Evolutionary conservation across 2,888 invertebrate species (phyloP), one percentile per base, ranked within the genome.

Genomic region (Zeuzera pyrina): DNA sequence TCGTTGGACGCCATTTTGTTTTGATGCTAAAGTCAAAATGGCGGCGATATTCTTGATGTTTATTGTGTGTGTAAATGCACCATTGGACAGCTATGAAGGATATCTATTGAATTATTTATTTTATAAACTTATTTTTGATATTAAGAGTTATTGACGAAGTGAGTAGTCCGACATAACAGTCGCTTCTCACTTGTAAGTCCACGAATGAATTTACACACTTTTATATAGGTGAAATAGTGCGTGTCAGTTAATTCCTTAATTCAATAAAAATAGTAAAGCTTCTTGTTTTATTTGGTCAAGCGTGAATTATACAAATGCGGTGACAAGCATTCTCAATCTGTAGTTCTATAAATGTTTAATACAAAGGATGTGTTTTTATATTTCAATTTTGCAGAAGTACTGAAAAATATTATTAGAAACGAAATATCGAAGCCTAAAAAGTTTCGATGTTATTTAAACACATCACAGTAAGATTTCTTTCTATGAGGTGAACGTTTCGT

Each of bases 241-340:
- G 81, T 84, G 84, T 40, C 64, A 33, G 64, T 64, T 84, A 84
- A 84, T 79, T 74, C 70, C 70, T 81, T 84, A 84, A 84, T 84
- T 84, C 60, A 84, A 84, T 84, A 81, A 79, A 73, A 76, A 23
- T 56, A 60, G 62, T 73, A 74, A 77, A 78, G 76, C 79, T 74
- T 69, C 74, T 68, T 70, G 66, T 63, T 53, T n/a, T 50, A 73
- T 70, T 77, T 68, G 64, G 71, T 71, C 69, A 72, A 70, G 74
- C 76, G 68, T 74, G 63, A 69, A 61, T 60, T 28, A 35, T 59
- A 53, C 45, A 5, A 19, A 48, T 50, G 14, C 34, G 37, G 33
- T 42, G 62, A 47, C 67, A 53, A 49, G 46, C 49, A 68, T 70
- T 79, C 70, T 71, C 70, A 71, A 77, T 64, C 72, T 69, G 59